phyloP scores from a whole-genome alignment of 2,113 vertebrate genomes.

The Dascyllus trimaculatus region DNA sequence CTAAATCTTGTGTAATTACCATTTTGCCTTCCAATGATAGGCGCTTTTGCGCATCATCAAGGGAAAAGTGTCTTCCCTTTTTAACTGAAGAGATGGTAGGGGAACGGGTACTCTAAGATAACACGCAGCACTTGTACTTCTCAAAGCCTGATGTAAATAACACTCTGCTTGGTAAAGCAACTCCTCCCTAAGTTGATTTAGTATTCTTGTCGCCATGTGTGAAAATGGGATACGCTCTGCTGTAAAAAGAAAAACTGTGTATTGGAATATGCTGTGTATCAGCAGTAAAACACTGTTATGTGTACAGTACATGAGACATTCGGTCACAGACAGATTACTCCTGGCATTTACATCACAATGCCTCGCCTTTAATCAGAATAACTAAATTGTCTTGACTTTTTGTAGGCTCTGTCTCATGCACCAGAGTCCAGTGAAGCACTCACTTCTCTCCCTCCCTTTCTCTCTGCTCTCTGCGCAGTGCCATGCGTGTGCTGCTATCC shows the following conservation, averaged over 20 bases:
- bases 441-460: neutral
- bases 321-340: conserved; percentile 39
- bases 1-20: conserved; percentile 74
- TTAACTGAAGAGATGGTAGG: conserved; percentile 46
- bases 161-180: conserved; percentile 62
- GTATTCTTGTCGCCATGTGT: conserved; percentile 65
- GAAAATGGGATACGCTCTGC: conserved; percentile 66
- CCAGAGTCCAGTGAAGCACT: neutral
- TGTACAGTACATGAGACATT: conserved; percentile 37
- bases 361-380: conserved; percentile 21
- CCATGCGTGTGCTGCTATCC: conserved; percentile 97
- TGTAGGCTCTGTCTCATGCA: conserved; percentile 5
- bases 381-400: conserved; percentile 27
- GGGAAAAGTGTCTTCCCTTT: conserved; percentile 56
- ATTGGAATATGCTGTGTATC: conserved; percentile 50
- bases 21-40: conserved; percentile 64
- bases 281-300: conserved; percentile 42
- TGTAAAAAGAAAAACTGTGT: conserved; percentile 43
- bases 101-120: conserved; percentile 52
- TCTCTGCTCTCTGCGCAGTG: conserved; percentile 82
- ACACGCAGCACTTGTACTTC: conserved; percentile 38
- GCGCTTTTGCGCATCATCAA: conserved; percentile 62
- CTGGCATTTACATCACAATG: conserved; percentile 29
- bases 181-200: conserved; percentile 70
- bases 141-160: conserved; percentile 72